Evolutionary conservation across 2,888 invertebrate species (phyloP).

Genomic region (Leptinotarsa peninsularis): DNA sequence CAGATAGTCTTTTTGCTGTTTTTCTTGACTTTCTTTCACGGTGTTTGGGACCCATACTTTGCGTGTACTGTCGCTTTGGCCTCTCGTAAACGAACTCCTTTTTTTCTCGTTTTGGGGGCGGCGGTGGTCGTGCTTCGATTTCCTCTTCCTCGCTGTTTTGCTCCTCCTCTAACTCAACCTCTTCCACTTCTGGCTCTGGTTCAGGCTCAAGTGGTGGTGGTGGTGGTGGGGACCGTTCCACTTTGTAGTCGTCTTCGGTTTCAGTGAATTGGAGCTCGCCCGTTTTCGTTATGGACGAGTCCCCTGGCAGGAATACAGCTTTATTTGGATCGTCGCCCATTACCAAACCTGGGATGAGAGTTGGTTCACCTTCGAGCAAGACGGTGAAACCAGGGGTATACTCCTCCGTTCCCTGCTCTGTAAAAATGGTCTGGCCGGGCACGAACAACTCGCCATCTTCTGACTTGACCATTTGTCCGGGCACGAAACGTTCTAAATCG

Average conservation of each 20-base stretch:
- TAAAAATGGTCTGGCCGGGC: conserved; percentile 82
- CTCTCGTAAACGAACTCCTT: conserved; percentile 62
- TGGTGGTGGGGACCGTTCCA: conserved; percentile 50
- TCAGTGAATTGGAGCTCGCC: conserved; percentile 64
- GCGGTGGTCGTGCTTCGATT: conserved; percentile 52
- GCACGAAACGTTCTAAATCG: conserved; percentile 77
- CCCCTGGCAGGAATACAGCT: conserved; percentile 64
- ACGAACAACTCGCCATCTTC: conserved; percentile 69
- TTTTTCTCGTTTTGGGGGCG: conserved; percentile 52
- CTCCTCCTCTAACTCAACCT: conserved; percentile 56
- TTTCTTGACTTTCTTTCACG: conserved; percentile 59
- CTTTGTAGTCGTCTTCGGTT: conserved; percentile 66
- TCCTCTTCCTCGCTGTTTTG: conserved; percentile 58
- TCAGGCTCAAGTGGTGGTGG: conserved; percentile 52
- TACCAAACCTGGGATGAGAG: conserved; percentile 84
- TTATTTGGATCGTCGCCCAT: conserved; percentile 72
- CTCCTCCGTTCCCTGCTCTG: conserved; percentile 77
- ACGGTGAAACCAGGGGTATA: conserved; percentile 85
- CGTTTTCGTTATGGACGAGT: conserved; percentile 62
- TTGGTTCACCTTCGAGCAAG: conserved; percentile 81
- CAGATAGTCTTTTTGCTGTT: conserved; percentile 39
- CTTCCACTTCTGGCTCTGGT: conserved; percentile 56
- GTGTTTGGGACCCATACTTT: conserved; percentile 61
- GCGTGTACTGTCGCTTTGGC: conserved; percentile 59
- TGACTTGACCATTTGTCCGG: conserved; percentile 79